These are phyloP conservation scores for Magallana nippona DNA, from an alignment of 2,888 invertebrate genomes.

Conservation along the genomic window DNA sequence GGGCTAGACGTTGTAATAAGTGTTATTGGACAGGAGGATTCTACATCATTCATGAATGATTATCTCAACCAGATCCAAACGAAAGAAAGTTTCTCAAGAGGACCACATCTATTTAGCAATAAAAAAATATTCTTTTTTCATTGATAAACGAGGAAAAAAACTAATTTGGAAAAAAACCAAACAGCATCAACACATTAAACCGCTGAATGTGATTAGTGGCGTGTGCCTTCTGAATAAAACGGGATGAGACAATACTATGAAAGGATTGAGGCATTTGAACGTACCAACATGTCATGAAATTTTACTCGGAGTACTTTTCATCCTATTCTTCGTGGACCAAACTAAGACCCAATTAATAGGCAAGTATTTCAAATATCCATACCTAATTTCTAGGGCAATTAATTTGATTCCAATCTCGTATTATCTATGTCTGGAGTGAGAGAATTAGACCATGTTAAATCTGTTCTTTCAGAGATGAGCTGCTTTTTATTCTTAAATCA, in stretches of 20 bases:
- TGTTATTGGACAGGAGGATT: neutral
- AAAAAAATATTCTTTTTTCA: neutral
- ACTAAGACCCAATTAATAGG: conserved; percentile 18
- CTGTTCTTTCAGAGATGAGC: neutral
- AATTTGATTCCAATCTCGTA: conserved; percentile 10
- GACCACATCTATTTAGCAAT: neutral
- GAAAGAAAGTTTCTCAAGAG: conserved; percentile 11
- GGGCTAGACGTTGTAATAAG: conserved; percentile 16
- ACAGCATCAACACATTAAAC: neutral
- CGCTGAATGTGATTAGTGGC: conserved; percentile 1
- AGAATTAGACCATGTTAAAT: neutral
- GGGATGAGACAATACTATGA: conserved; percentile 26
- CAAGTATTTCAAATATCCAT: neutral
- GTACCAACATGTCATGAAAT: conserved; percentile 10
- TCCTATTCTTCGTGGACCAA: neutral
- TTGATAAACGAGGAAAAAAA: neutral
- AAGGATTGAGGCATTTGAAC: conserved; percentile 25
- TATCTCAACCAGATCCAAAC: conserved; percentile 5
- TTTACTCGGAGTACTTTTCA: neutral
- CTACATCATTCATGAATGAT: neutral
- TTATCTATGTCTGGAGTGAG: neutral
- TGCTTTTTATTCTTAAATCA: neutral
- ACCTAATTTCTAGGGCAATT: neutral
- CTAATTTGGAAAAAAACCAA: neutral
- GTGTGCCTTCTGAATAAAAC: conserved; percentile 16